These are phyloP conservation scores for Rutilus rutilus DNA, from an alignment of 2,113 vertebrate genomes.

Conservation along the genomic window DNA sequence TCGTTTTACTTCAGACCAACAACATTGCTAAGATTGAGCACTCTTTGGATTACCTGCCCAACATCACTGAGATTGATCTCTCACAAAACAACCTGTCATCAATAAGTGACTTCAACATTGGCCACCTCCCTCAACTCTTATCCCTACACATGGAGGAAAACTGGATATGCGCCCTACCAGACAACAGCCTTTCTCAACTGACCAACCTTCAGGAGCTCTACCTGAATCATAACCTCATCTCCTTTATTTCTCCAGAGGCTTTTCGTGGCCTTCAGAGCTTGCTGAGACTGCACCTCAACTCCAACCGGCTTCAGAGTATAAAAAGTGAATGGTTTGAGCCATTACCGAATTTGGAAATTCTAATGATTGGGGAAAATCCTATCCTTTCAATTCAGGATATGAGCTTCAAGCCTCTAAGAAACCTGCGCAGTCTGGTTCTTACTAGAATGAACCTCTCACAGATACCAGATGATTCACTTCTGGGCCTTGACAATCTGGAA, in stretches of 20 bases:
- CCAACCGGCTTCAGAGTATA: slow-evolving; percentile 89
- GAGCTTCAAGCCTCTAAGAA: slow-evolving; percentile 93
- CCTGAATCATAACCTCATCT: slow-evolving; percentile 95
- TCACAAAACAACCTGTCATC: slow-evolving; percentile 97
- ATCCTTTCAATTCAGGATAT: slow-evolving; percentile 86
- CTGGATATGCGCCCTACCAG: slow-evolving; percentile 86
- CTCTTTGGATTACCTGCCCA: slow-evolving; percentile 85
- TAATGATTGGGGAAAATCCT: slow-evolving; percentile 98
- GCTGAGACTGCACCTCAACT: slow-evolving; percentile 95
- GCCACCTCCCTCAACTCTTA: slow-evolving; percentile 84
- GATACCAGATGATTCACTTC: slow-evolving; percentile 88
- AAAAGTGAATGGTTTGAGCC: slow-evolving; percentile 92
- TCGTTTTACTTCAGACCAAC: slow-evolving; percentile 95
- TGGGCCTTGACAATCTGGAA: slow-evolving; percentile 91
- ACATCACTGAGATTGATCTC: slow-evolving; percentile 95
- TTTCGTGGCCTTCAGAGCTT: slow-evolving; percentile 89
- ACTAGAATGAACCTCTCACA: slow-evolving; percentile 94
- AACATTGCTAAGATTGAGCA: slow-evolving; percentile 88
- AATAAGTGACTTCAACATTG: slow-evolving; percentile 83
- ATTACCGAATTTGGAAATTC: slow-evolving; percentile 90
- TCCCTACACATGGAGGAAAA: slow-evolving; percentile 97
- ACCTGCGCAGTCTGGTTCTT: slow-evolving; percentile 94
- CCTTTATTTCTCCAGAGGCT: slow-evolving; percentile 85
- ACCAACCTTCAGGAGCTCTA: slow-evolving; percentile 94
- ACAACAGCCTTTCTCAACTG: slow-evolving; percentile 84